Evolutionary conservation across 2,888 invertebrate genomes (phyloP), one percentile per base, ranked within the genome.

Genomic region (Sialis lutaria): DNA sequence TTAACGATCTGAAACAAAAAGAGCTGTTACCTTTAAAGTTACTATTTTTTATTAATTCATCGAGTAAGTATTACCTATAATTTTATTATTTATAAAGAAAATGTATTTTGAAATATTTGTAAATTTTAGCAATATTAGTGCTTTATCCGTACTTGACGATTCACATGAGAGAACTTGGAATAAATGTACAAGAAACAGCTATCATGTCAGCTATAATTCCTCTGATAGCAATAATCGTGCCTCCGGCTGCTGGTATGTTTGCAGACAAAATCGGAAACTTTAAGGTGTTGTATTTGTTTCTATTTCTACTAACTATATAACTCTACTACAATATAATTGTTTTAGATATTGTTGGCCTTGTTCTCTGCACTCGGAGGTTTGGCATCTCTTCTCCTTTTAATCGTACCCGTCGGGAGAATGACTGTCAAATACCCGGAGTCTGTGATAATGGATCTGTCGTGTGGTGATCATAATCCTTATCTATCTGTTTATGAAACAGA

Each of bases 261-360:
- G 84, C 83, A 0, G 84, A 85, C 63, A 79, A 80, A 63, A 81
- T 85, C 53, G 85, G 85, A 51, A 84, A 85, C 64, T 84, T 84
- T 62, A 80, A 78, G 70, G 83, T 83, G 59, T 67, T 66, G 58
- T 33, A 33, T 42, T 35, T 37, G 1, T 1, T 10, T 6, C 2
- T 6, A 8, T 37, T 1, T 7, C 22, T 22, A 22, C 2, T 22
- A 22, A 22, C 2, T 37, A 30, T 31, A 42, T 42, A 6, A 22
- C n/a, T n/a, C n/a, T n/a, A 31, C 32, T 22, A 22, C 10, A 13
- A 5, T 30, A 32, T 41, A 53, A 42, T 47, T 47, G 42, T 61
- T 62, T 39, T 63, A 84, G 83, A 63, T 82, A 44, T 61, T 83
- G 51, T 61, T 84, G 53, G 75, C 81, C 9, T 56, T 78, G 33